Percentiles rank a stretch among this genome's conserved stretches.
These are phyloP conservation scores for Oedothorax gibbosus DNA, from an alignment of 1,140 invertebrate species.

Conservation along the genomic window DNA sequence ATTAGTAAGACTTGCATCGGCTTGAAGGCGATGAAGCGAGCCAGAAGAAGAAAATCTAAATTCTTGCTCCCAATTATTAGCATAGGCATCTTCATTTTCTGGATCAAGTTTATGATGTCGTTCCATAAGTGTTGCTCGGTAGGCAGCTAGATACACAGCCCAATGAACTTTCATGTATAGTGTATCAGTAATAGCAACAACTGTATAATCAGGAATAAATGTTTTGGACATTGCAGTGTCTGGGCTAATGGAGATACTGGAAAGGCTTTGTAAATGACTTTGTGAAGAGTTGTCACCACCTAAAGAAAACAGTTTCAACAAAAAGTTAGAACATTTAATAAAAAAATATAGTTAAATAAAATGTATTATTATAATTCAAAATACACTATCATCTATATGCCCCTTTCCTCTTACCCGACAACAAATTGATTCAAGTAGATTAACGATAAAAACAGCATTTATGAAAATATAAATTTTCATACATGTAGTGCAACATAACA, in stretches of 20 bases:
- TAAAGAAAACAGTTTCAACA: conserved; percentile 7
- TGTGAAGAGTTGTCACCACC: conserved; percentile 30
- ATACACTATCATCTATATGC: too few species aligned
- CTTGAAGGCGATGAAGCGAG: conserved; percentile 38
- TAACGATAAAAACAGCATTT: too few species aligned
- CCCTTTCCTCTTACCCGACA: too few species aligned
- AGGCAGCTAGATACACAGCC: conserved; percentile 64
- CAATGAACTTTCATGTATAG: conserved; percentile 64
- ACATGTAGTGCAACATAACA: too few species aligned
- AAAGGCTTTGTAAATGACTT: conserved; percentile 40
- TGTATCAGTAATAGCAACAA: conserved; percentile 72
- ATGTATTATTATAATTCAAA: too few species aligned
- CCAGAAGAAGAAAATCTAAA: conserved; percentile 39
- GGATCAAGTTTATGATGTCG: conserved; percentile 55
- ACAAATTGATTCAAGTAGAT: too few species aligned
- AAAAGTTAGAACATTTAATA: not conserved
- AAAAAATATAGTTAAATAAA: too few species aligned
- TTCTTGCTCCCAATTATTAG: conserved; percentile 49
- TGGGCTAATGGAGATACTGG: conserved; percentile 33
- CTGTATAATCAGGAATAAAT: conserved; percentile 93
- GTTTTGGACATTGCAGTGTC: conserved; percentile 65
- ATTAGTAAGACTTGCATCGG: not conserved
- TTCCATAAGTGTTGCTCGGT: conserved; percentile 63
- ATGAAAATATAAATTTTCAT: too few species aligned
- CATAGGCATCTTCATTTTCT: conserved; percentile 48